Base-by-base conservation (phyloP, 2,888 invertebrate species). In the Neoscelio sp. region DNA sequence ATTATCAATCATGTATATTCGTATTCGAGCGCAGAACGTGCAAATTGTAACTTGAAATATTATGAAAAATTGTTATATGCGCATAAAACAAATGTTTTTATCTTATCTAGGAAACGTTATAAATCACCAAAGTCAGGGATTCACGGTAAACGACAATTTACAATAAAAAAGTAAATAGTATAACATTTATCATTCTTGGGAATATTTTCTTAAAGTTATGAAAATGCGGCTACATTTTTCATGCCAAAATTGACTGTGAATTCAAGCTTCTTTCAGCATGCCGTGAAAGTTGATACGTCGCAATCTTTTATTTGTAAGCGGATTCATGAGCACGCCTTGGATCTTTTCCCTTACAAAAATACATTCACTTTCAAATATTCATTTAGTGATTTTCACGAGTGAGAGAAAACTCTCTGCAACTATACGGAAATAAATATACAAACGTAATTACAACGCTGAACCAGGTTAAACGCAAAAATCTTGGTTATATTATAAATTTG, bases 201-300 rank as follows among this genome's bases (percentile, higher is more conserved):
- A 33, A 44, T 70, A 15, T 70, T 60, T 50, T 70, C 70, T 60
- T 48, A 40, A 58, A 35, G 33, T 52, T 60, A 62, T 52, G 60
- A 52, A 68, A 56, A 44, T 56, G 46, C 56, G 33, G 23, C 23
- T 44, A 52, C 60, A 71, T 71, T 60, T 71, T 71, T 68, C 71
- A 71, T 60, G 33, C 23, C 44, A 46, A 75, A 60, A 75, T 75
- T 60, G 75, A 75, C 50, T 75, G 54, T 17, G 52, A 60, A 54
- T 75, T 50, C 54, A 18, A 48, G 40, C 48, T 64, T 44, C 56
- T 65, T 73, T 64, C 73, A 48, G 12, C 30, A 15, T 26, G 30
- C 44, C 40, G 46, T 17, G 73, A 64, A 52, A 73, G 38, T 62
- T 64, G 17, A 56, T 64, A 67, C 67, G 23, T 10, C 28, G 58